These are phyloP conservation scores for Carettochelys insculpta DNA, from an alignment of 2,113 vertebrate species.

Conservation along the genomic window DNA sequence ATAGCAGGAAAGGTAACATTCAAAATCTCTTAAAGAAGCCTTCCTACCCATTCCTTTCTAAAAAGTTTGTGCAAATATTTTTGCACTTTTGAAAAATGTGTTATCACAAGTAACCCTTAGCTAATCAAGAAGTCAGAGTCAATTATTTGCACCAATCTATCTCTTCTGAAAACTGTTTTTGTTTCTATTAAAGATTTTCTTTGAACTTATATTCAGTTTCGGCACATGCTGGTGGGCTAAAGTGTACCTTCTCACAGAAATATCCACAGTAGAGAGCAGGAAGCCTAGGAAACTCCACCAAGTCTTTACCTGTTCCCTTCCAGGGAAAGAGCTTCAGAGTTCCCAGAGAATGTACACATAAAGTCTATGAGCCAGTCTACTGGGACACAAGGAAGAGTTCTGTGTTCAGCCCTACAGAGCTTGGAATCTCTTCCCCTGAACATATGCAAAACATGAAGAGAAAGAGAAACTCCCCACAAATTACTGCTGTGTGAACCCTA, in stretches of 20 bases:
- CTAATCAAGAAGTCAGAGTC: background rate
- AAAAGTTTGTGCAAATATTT: background rate
- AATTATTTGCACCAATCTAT: background rate
- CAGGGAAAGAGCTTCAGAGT: background rate
- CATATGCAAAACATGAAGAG: background rate
- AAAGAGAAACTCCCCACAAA: background rate
- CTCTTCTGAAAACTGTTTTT: background rate
- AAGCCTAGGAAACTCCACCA: background rate
- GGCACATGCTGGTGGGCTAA: accelerated
- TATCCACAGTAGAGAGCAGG: background rate
- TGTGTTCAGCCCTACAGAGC: background rate
- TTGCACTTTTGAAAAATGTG: background rate
- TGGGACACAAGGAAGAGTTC: background rate
- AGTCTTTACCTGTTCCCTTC: background rate
- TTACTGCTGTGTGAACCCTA: background rate
- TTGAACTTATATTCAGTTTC: background rate
- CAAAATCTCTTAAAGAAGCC: background rate
- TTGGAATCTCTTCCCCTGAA: background rate
- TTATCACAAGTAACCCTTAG: background rate
- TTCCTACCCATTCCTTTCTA: background rate
- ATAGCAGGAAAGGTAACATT: background rate
- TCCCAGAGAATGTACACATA: background rate
- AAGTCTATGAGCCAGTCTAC: background rate
- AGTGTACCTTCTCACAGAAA: background rate
- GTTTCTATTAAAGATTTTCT: background rate